Conservation (phyloP, 2,113 vertebrate species). For the Datnioides undecimradiatus region DNA sequence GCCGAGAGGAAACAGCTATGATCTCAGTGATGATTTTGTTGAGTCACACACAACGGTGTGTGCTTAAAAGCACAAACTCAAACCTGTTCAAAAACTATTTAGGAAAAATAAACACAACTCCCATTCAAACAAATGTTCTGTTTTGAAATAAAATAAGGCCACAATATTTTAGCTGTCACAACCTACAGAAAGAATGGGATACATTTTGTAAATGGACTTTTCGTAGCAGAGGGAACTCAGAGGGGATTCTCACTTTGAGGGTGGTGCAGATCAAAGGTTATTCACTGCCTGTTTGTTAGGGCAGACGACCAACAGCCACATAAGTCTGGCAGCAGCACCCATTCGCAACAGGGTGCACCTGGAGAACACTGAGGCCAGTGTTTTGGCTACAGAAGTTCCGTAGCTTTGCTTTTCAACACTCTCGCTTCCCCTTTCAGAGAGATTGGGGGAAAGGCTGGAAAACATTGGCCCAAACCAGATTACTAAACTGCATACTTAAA, state of each 20-base stretch:
- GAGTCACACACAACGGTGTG: slow-evolving; percentile 57
- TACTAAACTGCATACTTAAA: slow-evolving; percentile 4
- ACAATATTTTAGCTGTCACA: slow-evolving; percentile 63
- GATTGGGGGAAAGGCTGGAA: slow-evolving; percentile 34
- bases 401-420: slow-evolving; percentile 75
- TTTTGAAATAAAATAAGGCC: slow-evolving; percentile 71
- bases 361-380: slow-evolving; percentile 75
- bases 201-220: slow-evolving; percentile 69
- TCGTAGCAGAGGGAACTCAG: slow-evolving; percentile 47
- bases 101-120: slow-evolving; percentile 75
- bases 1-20: slow-evolving; percentile 57
- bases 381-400: slow-evolving; percentile 62
- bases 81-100: slow-evolving; percentile 75
- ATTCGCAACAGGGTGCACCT: slow-evolving; percentile 75
- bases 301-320: slow-evolving; percentile 78
- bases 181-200: slow-evolving; percentile 58
- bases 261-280: slow-evolving; percentile 75
- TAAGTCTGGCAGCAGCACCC: slow-evolving; percentile 51
- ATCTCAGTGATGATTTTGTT: slow-evolving; percentile 67
- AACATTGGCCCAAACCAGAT: slow-evolving; percentile 28
- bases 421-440: slow-evolving; percentile 16
- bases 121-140: slow-evolving; percentile 73
- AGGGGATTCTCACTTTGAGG: slow-evolving; percentile 66
- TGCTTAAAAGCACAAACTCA: slow-evolving; percentile 72
- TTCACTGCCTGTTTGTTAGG: slow-evolving; percentile 72